Conservation (phyloP, 2,113 vertebrate species). For the Sapajus apella region DNA sequence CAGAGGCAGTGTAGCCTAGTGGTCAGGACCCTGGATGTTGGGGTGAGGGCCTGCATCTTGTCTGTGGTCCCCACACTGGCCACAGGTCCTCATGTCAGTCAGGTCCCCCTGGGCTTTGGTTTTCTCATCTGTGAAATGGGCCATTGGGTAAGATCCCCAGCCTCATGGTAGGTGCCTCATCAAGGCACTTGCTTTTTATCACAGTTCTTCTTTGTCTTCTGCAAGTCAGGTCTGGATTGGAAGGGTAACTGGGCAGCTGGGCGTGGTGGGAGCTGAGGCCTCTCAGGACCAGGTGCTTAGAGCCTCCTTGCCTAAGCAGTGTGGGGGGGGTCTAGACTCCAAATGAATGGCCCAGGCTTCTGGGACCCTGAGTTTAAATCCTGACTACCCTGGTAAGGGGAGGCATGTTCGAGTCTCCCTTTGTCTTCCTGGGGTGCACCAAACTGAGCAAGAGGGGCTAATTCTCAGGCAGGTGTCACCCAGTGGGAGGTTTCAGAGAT, state of each 20-base stretch:
- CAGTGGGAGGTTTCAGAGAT: not conserved
- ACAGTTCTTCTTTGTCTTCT: not conserved
- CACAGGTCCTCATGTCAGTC: fast-evolving
- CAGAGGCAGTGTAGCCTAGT: not conserved
- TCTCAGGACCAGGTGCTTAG: not conserved
- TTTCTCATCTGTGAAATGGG: not conserved
- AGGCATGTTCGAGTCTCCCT: not conserved
- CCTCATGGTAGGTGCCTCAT: fast-evolving
- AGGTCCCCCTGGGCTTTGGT: not conserved
- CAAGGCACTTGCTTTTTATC: no score
- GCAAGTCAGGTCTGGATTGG: not conserved
- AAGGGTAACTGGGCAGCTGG: fast-evolving
- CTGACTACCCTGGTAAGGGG: not conserved
- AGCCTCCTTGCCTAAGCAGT: not conserved
- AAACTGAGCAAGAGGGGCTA: not conserved
- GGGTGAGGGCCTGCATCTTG: fast-evolving
- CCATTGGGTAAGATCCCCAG: fast-evolving
- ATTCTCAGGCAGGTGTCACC: not conserved
- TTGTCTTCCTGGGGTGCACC: not conserved
- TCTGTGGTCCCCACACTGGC: not conserved
- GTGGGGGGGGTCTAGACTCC: not conserved
- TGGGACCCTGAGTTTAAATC: no score
- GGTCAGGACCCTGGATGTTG: not conserved
- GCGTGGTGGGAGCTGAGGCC: not conserved
- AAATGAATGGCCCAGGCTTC: no score